phyloP scores from a whole-genome alignment of 2,888 invertebrate genomes.

The Caenorhabditis japonica region DNA sequence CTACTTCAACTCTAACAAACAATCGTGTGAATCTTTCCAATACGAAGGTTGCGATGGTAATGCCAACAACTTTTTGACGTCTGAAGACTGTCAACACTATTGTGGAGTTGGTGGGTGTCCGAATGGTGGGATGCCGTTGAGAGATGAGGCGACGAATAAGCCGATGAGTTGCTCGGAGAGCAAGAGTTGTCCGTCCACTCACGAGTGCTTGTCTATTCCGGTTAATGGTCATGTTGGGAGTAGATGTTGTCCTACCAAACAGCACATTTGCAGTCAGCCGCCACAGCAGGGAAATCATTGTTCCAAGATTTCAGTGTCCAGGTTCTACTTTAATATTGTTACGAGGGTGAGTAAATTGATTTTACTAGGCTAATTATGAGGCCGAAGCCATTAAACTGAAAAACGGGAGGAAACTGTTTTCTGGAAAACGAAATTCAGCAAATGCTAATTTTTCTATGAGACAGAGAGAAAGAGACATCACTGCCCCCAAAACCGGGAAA shows the following conservation, averaged over 20 bases:
- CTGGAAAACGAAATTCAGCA: no score
- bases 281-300: slow-evolving; percentile 74
- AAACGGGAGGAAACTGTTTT: no score
- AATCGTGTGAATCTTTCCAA: slow-evolving; percentile 73
- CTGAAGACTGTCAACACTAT: slow-evolving; percentile 71
- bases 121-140: slow-evolving; percentile 72
- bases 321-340: slow-evolving; percentile 67
- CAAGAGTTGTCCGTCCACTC: slow-evolving; percentile 64
- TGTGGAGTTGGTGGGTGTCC: slow-evolving; percentile 76
- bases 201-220: slow-evolving; percentile 70
- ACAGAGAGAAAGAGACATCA: no score
- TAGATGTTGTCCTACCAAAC: slow-evolving; percentile 74
- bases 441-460: no score
- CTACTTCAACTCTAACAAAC: slow-evolving; percentile 72
- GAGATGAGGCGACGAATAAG: slow-evolving; percentile 68
- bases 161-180: slow-evolving; percentile 62
- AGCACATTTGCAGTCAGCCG: slow-evolving; percentile 72
- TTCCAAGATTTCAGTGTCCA: slow-evolving; percentile 64
- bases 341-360: slow-evolving; percentile 37
- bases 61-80: slow-evolving; percentile 69
- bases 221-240: slow-evolving; percentile 65
- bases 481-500: no score
- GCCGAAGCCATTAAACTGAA: no score
- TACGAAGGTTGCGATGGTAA: slow-evolving; percentile 75
- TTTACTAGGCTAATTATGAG: background rate